phyloP scores from a whole-genome alignment of 2,797 vertebrate genomes.

The Benthosema pterotum region DNA sequence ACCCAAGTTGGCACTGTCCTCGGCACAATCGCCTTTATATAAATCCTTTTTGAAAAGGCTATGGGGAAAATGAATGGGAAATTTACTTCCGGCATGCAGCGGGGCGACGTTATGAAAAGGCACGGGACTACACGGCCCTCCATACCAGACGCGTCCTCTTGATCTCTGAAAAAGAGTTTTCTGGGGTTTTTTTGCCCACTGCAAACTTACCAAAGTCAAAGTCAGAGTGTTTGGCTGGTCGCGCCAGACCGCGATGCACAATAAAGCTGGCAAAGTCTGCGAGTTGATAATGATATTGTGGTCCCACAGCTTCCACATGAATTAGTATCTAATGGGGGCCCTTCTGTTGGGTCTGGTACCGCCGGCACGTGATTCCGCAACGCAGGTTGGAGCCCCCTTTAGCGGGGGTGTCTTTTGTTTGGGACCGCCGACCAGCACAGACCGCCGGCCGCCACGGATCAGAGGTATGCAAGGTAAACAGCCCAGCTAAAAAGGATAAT shows the following conservation, averaged over 20 bases:
- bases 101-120: too few relatives aligned
- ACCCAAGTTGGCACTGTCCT: too few relatives aligned
- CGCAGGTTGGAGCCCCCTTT: constrained; percentile 49
- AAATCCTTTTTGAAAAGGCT: too few relatives aligned
- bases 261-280: constrained; percentile 56
- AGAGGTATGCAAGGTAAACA: constrained; percentile 38
- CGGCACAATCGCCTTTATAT: too few relatives aligned
- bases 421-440: constrained; percentile 47
- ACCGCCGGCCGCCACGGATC: constrained; percentile 51
- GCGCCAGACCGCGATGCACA: constrained; percentile 35
- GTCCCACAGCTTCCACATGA: constrained; percentile 69
- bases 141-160: neutral
- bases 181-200: constrained; percentile 18
- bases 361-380: constrained; percentile 42
- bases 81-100: too few relatives aligned
- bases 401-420: constrained; percentile 45
- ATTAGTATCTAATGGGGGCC: constrained; percentile 70
- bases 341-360: constrained; percentile 65
- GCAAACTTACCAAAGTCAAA: constrained; percentile 22
- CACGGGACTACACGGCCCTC: too few relatives aligned
- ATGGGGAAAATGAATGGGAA: too few relatives aligned
- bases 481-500: constrained; percentile 29
- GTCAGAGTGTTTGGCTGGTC: constrained; percentile 23
- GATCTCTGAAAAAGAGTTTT: constrained; percentile 1
- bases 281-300: constrained; percentile 67